Base-by-base conservation (phyloP, 2,113 vertebrate genomes). In the Pseudopodoces humilis region DNA sequence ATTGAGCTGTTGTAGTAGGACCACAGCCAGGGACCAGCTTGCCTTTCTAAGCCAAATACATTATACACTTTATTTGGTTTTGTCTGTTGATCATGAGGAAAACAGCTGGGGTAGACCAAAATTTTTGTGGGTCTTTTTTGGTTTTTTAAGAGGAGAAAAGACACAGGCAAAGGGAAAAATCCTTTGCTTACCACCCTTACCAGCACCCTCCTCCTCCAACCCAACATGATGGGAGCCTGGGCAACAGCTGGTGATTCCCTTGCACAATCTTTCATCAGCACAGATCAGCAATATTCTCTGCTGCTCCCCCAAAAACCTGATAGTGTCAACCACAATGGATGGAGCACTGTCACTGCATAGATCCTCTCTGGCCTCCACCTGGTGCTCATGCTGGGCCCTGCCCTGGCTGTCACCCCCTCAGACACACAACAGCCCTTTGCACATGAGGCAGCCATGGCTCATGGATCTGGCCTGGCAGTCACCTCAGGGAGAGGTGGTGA, bases 1-100 rank as follows among this genome's bases (percentile, higher is more conserved):
- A 72, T 24, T 13, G 37, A 88, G 62, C 79, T 90, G 72, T 39
- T 95, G 56, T 60, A 77, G 62, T 82, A 94, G 82, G 83, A 90
- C 59, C 55, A 53, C 0, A 1, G 84, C 90, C 95, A 96, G 83
- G 52, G 81, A 86, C 59, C 59, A 77, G 65, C 53, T 76, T 75
- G 50, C 53, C 35, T 86, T 92, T 89, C 92, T 30, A 83, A 90
- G 68, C n/a, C 76, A 86, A 86, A 85, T 59, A 74, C 14, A 44
- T 74, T 83, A 85, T 59, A 70, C 14, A 44, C 70, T 83, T 58
- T 59, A 19, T 71, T 83, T 88, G 46, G 47, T 84, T 88, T 71
- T 46, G 24, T 79, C 71, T 92, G 47, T 86, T 86, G 90, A 86
- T 31, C 80, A 46, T 68, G 78, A 86, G 27, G 39, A 88, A 79